Base-by-base conservation (phyloP, 2,113 vertebrate genomes). In the Perca flavescens region DNA sequence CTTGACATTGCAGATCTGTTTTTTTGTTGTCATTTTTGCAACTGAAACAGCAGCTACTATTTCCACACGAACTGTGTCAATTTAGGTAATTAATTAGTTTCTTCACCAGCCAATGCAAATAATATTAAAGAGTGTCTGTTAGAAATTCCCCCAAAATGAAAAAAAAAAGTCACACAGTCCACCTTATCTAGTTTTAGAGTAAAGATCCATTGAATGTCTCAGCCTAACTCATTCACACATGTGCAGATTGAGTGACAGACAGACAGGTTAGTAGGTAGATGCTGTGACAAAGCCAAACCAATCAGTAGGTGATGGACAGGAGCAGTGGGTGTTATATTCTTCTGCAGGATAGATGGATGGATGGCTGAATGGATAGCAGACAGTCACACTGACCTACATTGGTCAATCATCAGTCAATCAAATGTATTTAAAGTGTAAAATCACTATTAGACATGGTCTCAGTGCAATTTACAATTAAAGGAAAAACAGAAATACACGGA, bases 231-330 rank as follows among this genome's bases (percentile, higher is more conserved):
- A 19, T 36, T 68, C 13, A 69, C 13, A 36, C 63, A 43, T 46
- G 10, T 11, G 17, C 5, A 69, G 74, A 71, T 0, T 63, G 76
- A 83, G 1, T 73, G 60, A 79, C 52, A 43, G 52, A 43, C 4
- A 19, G 53, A 56, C 57, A 64, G 71, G 50, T 69, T 31, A 64
- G 67, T 34, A 53, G 73, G 22, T 22, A 70, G 7, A 61, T 65
- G 72, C 53, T 46, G 36, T 47, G 47, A 75, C 76, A 68, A 22
- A 19, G 65, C 53, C 68, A 46, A 58, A 75, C 54, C 64, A 77
- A 82, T 86, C 73, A 80, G 43, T 8, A 4, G 50, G 50, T 78
- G 80, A 86, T 49, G 78, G 87, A 79, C 84, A 74, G 64, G 16
- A 58, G 46, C 74, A n/a, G 78, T 65, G 63, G 81, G 64, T 65